Conservation (phyloP, 2,113 vertebrate genomes). For the Dipodomys merriami region DNA sequence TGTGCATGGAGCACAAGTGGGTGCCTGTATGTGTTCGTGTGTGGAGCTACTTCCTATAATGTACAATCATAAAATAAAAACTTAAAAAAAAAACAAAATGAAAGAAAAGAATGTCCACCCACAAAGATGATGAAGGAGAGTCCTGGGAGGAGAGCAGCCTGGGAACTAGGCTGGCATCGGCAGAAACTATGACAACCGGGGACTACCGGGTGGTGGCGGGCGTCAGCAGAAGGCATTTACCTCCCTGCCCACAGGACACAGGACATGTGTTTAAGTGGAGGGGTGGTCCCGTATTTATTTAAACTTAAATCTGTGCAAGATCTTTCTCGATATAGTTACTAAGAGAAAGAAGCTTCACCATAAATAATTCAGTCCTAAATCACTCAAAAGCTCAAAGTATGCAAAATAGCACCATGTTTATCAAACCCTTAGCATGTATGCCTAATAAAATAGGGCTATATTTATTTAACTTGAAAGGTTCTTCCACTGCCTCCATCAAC, state of each 20-base stretch:
- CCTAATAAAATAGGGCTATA: background rate
- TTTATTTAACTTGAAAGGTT: background rate
- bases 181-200: rapidly evolving
- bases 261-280: background rate
- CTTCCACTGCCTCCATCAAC: background rate
- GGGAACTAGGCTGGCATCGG: rapidly evolving
- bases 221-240: background rate
- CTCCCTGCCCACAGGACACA: background rate
- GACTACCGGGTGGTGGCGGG: rapidly evolving
- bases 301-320: background rate
- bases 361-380: background rate
- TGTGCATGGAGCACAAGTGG: background rate
- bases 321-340: background rate
- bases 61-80: background rate
- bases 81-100: background rate
- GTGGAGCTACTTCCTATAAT: background rate
- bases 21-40: background rate
- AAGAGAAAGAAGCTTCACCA: background rate
- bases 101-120: background rate
- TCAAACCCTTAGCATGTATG: background rate
- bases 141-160: background rate
- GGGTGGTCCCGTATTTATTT: background rate
- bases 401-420: background rate
- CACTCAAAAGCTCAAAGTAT: background rate
- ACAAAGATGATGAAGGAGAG: background rate